Evolutionary conservation across 2,113 vertebrate species (phyloP), one percentile per base, ranked within the genome.

Genomic region (Phrynosoma blainvillii): DNA sequence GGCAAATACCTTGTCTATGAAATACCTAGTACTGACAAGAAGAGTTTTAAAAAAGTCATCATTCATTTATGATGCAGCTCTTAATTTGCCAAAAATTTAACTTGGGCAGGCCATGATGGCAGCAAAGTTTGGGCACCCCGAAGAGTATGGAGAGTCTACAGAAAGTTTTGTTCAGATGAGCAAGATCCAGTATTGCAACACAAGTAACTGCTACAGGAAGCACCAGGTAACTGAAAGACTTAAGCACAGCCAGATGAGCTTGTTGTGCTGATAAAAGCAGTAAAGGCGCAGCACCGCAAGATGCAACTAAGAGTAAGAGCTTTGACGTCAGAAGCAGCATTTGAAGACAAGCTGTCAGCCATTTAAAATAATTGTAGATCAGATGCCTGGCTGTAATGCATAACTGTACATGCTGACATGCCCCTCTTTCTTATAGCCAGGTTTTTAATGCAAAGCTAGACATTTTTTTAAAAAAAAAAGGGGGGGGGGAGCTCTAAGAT

Each of bases 331-430:
- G 93, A 95, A 93, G 91, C 92, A 95, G 93, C 93, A 93, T 90
- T 94, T 95, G 96, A 95, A 96, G 92, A 96, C 82, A 93, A 93
- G 87, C 87, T 93, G 92, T 94, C 77, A 92, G 90, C 94, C 75
- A 94, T 94, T 89, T 93, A 90, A 96, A 71, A 95, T 79, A 96
- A 93, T 94, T 92, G 86, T 94, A 93, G 92, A 94, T 93, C 93
- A 92, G 93, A 85, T 87, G 88, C 90, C 87, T 83, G 74, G 65
- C 62, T 93, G 91, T 92, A 71, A 92, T 82, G 94, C 93, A 94
- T 94, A 92, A 91, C 94, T 93, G 89, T 93, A 95, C 91, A 94
- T 92, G 93, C 36, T 90, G 92, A 91, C 94, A 92, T 93, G 94
- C 93, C 90, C 89, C 95, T 91, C 88, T 96, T 93, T 91, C 90